Conservation (phyloP, 2,888 invertebrate genomes). For the Pseudanteris insignis region DNA sequence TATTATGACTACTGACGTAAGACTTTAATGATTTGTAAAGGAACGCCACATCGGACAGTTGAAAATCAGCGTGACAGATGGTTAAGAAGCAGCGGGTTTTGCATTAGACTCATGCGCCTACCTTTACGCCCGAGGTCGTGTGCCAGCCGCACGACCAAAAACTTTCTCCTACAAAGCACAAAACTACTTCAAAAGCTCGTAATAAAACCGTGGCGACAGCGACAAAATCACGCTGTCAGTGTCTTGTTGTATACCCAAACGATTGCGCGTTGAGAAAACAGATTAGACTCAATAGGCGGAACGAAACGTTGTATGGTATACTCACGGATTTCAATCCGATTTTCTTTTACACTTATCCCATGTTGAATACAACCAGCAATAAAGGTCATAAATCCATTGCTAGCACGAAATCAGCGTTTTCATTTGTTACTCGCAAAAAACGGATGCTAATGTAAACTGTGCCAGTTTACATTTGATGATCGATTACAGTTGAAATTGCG, state of each 20-base stretch:
- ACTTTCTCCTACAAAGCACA: slow-evolving; percentile 26
- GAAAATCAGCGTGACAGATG: slow-evolving; percentile 15
- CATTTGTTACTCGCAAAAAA: slow-evolving; percentile 7
- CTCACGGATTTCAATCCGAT: slow-evolving; percentile 22
- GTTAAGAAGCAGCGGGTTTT: slow-evolving; percentile 3
- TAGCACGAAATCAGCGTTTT: not conserved
- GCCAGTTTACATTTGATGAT: slow-evolving; percentile 7
- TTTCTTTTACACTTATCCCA: slow-evolving; percentile 7
- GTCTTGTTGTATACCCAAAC: slow-evolving; percentile 22
- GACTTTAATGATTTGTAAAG: too few species aligned
- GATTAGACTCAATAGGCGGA: slow-evolving; percentile 37
- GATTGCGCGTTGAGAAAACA: slow-evolving; percentile 39
- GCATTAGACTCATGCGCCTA: slow-evolving; percentile 12
- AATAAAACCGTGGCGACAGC: slow-evolving; percentile 30
- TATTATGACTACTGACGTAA: too few species aligned
- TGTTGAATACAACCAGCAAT: slow-evolving; percentile 6
- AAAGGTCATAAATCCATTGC: not conserved
- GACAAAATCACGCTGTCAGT: slow-evolving; percentile 21
- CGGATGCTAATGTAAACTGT: not conserved
- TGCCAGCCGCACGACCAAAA: slow-evolving; percentile 26
- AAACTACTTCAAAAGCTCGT: slow-evolving; percentile 27
- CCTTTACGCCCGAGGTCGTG: slow-evolving; percentile 30
- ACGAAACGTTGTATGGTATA: slow-evolving; percentile 16
- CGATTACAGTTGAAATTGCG: slow-evolving; percentile 6
- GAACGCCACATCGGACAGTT: slow-evolving; percentile 2